phyloP scores from a whole-genome alignment of 2,888 invertebrate species.

The Caenorhabditis afra region DNA sequence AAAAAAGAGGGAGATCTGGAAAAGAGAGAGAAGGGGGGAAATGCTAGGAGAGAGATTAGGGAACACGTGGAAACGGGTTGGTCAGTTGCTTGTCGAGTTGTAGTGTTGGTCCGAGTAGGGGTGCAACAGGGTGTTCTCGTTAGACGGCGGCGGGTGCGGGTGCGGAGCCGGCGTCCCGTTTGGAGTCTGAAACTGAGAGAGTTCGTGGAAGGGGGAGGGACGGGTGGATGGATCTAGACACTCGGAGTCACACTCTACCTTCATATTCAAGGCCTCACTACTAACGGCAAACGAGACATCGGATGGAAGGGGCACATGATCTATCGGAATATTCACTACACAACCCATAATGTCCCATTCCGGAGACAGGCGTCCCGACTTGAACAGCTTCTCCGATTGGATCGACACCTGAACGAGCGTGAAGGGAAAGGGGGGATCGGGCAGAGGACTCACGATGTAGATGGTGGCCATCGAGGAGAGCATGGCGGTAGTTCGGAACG shows the following conservation, averaged over 20 bases:
- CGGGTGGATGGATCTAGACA: constrained; percentile 12
- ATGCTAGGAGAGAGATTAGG: constrained; percentile 1
- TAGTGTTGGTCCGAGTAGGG: constrained; percentile 51
- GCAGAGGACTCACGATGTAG: constrained; percentile 83
- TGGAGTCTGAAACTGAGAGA: constrained; percentile 31
- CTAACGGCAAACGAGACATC: constrained; percentile 77
- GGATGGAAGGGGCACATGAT: constrained; percentile 77
- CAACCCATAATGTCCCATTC: constrained; percentile 78
- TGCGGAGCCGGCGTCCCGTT: constrained; percentile 50
- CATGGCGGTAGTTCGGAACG: constrained; percentile 97
- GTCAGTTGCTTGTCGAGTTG: constrained; percentile 52
- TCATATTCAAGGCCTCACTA: constrained; percentile 66
- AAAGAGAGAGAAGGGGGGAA: constrained; percentile 11
- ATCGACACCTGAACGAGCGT: constrained; percentile 65
- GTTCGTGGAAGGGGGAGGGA: neutral
- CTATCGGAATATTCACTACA: constrained; percentile 78
- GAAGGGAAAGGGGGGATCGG: neutral
- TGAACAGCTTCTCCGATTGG: constrained; percentile 72
- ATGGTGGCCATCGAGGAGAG: constrained; percentile 89
- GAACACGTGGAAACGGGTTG: constrained; percentile 35
- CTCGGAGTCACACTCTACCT: constrained; percentile 45
- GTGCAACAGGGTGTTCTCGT: constrained; percentile 53
- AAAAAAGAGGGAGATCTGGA: constrained; percentile 13
- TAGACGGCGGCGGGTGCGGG: constrained; percentile 46
- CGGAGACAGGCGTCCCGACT: constrained; percentile 70